Conservation (phyloP, 2,113 vertebrate genomes). For the Xyrauchen texanus region DNA sequence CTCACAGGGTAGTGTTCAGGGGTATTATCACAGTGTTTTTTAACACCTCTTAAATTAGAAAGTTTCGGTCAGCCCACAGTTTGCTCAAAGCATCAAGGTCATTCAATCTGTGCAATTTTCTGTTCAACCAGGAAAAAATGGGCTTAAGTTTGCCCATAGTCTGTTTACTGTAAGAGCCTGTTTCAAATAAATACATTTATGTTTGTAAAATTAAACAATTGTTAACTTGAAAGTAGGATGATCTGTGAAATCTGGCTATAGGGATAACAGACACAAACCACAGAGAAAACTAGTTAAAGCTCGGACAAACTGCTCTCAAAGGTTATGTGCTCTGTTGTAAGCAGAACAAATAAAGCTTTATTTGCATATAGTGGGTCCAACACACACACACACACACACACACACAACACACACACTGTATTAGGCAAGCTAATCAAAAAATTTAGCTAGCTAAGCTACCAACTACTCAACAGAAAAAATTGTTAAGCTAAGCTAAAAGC, state of each 20-base stretch:
- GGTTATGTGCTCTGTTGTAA: slow-evolving; percentile 29
- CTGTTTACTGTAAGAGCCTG: neutral
- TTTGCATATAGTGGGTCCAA: slow-evolving; percentile 38
- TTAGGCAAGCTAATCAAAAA: no score
- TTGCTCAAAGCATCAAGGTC: neutral
- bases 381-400: slow-evolving; percentile 1
- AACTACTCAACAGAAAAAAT: no score
- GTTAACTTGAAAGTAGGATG: neutral
- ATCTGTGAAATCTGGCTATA: neutral
- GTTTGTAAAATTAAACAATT: neutral
- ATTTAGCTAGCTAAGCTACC: no score
- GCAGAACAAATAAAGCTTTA: slow-evolving; percentile 44
- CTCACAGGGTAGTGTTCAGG: neutral
- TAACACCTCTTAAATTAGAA: neutral
- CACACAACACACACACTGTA: neutral
- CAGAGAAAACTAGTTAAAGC: slow-evolving; percentile 33
- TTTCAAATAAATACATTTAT: neutral
- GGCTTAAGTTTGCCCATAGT: neutral
- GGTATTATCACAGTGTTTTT: neutral
- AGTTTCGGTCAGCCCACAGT: neutral
- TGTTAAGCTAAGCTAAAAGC: no score
- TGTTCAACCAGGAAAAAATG: no score
- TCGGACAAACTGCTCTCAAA: slow-evolving; percentile 46
- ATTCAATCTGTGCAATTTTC: neutral
- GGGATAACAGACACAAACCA: neutral